Evolutionary conservation across 2,797 vertebrate species (phyloP).

Genomic region (Myotis planiceps): DNA sequence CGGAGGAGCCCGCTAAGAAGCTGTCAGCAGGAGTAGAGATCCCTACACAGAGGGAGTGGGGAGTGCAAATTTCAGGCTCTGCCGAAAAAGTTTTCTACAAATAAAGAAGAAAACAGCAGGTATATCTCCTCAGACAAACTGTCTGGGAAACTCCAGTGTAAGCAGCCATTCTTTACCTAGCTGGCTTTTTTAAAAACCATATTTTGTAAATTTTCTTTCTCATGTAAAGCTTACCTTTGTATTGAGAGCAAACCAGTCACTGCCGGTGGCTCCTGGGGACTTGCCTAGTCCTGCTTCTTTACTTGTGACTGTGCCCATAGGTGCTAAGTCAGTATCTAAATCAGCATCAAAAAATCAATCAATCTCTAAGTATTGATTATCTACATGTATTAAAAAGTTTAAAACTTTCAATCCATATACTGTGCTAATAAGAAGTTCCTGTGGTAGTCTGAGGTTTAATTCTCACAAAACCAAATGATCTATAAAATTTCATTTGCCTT

Average conservation of each 20-base stretch:
- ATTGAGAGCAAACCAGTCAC: not conserved
- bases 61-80: not conserved
- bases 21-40: not conserved
- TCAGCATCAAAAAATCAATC: not conserved
- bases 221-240: not conserved
- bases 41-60: accelerated
- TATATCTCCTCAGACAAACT: not conserved
- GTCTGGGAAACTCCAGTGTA: not conserved
- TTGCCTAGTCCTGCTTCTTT: not conserved
- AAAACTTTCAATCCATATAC: not conserved
- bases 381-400: not conserved
- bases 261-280: not conserved
- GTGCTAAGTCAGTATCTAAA: not conserved
- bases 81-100: not conserved
- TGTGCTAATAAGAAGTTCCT: not conserved
- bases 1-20: too few species aligned
- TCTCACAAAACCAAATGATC: not conserved
- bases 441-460: not conserved
- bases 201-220: not conserved
- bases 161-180: not conserved
- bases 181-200: not conserved
- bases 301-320: not conserved
- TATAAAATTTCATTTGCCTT: slow-evolving; percentile 26
- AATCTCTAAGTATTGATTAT: not conserved
- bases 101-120: not conserved